phyloP scores from a whole-genome alignment of 2,113 vertebrate genomes.

The Ceyx melanurus region DNA sequence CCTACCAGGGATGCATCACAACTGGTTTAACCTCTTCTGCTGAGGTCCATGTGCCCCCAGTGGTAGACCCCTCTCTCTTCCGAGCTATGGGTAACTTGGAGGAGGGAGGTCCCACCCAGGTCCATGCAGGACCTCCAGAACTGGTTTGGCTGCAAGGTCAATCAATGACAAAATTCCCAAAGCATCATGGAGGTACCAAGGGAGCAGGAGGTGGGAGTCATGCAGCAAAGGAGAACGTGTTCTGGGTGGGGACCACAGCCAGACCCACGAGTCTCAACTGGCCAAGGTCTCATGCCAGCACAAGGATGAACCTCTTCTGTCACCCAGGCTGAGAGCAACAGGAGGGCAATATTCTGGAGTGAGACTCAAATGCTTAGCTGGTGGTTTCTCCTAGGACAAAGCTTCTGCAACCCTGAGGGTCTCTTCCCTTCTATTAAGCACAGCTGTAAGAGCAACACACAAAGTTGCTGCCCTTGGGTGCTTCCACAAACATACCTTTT shows the following conservation, averaged over 20 bases:
- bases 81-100: accelerated
- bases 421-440: neutral
- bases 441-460: accelerated
- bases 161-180: slow-evolving; percentile 33
- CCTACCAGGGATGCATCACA: neutral
- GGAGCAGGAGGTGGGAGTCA: neutral
- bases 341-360: neutral
- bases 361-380: neutral
- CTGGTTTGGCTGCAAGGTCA: slow-evolving; percentile 47
- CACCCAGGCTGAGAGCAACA: neutral
- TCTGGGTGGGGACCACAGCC: neutral
- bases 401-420: neutral
- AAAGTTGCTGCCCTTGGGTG: accelerated
- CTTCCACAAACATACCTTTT: neutral
- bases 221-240: neutral
- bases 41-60: accelerated
- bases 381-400: neutral
- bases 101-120: neutral
- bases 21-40: neutral
- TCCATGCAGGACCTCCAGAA: neutral
- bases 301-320: neutral
- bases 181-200: accelerated
- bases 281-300: neutral
- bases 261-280: neutral
- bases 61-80: neutral